Percentiles rank a stretch among this genome's conserved stretches.
Evolutionary conservation across 2,888 invertebrate species (phyloP).

Genomic region (Cephalotes varians): DNA sequence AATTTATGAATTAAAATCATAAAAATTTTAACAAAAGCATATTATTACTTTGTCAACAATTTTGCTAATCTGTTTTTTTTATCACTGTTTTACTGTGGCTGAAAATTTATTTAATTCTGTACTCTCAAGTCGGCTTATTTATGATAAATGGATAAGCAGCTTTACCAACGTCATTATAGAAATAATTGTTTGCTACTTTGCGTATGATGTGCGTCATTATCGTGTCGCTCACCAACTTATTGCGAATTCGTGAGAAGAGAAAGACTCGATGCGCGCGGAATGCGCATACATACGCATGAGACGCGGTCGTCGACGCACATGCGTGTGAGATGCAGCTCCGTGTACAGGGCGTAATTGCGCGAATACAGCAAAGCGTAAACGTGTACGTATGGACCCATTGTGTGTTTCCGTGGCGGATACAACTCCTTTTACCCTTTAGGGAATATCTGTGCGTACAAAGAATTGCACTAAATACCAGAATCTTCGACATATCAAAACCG

Average conservation of each 20-base stretch:
- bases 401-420: conserved; percentile 77
- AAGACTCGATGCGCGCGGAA: conserved; percentile 55
- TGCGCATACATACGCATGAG: conserved; percentile 56
- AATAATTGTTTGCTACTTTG: conserved; percentile 75
- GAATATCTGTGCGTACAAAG: conserved; percentile 58
- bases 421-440: conserved; percentile 75
- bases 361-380: conserved; percentile 48
- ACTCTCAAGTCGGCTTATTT: conserved; percentile 63
- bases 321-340: conserved; percentile 61
- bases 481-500: conserved; percentile 38
- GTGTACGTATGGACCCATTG: conserved; percentile 70
- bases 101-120: conserved; percentile 16
- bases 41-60: neutral
- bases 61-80: neutral
- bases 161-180: conserved; percentile 64
- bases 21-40: neutral
- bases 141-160: conserved; percentile 58
- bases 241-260: conserved; percentile 63
- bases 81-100: neutral
- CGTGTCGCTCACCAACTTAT: conserved; percentile 75
- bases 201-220: conserved; percentile 45
- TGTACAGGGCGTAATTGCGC: conserved; percentile 71
- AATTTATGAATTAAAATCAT: neutral
- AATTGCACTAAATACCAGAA: conserved; percentile 46
- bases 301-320: conserved; percentile 58